Conservation (phyloP, 2,888 invertebrate species). For the Sicus ferrugineus region DNA sequence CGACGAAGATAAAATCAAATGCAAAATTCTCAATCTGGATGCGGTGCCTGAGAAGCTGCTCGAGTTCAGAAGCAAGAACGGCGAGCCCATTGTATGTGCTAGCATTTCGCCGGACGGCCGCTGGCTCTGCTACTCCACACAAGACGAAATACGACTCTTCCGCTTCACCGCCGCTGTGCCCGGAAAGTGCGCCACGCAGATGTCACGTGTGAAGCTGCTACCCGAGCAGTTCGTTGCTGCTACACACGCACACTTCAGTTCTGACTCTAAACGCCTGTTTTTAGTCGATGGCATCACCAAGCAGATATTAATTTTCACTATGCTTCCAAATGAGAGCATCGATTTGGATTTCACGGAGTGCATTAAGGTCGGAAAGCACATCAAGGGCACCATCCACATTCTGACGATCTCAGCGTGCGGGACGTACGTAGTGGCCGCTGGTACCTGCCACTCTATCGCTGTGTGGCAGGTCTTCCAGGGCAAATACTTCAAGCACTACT, state of each 20-base stretch:
- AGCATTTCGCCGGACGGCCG: conserved; percentile 76
- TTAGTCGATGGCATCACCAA: conserved; percentile 61
- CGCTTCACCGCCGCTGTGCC: conserved; percentile 46
- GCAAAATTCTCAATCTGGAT: conserved; percentile 42
- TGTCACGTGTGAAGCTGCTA: conserved; percentile 60
- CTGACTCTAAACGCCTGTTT: conserved; percentile 63
- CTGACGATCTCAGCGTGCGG: conserved; percentile 67
- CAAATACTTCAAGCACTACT: conserved; percentile 65
- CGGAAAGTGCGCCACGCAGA: conserved; percentile 42
- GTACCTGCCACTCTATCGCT: conserved; percentile 71
- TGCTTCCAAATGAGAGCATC: conserved; percentile 50
- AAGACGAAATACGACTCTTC: conserved; percentile 71
- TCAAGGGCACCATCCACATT: conserved; percentile 69
- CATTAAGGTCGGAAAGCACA: conserved; percentile 60
- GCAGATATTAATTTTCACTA: conserved; percentile 63
- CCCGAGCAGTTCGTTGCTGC: conserved; percentile 60
- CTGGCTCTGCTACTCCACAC: conserved; percentile 80
- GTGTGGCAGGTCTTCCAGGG: conserved; percentile 68
- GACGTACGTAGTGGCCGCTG: conserved; percentile 74
- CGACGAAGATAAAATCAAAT: neutral
- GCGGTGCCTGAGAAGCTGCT: conserved; percentile 74
- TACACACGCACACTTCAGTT: conserved; percentile 62
- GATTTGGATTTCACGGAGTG: conserved; percentile 59
- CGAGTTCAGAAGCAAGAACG: conserved; percentile 71
- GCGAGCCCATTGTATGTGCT: conserved; percentile 75